Conservation (phyloP, 2,888 invertebrate genomes). For the Clepsis dumicolana region DNA sequence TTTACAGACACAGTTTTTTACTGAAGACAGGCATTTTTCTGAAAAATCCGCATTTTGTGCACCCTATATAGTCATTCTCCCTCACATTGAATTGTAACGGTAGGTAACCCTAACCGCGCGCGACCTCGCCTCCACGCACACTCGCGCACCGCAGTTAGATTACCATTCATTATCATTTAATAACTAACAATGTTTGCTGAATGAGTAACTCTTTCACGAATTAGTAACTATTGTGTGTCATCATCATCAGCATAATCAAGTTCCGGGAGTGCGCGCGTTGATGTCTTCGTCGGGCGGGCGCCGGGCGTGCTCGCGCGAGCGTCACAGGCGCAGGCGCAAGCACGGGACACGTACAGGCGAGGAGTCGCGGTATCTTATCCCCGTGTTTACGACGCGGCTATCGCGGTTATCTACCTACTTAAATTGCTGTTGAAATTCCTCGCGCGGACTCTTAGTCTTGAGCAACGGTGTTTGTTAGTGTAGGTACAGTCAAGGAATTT, state of each 20-base stretch:
- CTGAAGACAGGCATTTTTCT: too few species aligned
- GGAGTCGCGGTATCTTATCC: conserved; percentile 12
- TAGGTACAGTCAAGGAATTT: too few species aligned
- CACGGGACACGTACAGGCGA: not conserved
- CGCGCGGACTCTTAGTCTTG: not conserved
- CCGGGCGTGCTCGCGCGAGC: not conserved
- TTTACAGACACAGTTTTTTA: too few species aligned
- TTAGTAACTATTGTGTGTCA: not conserved
- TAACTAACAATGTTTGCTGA: not conserved
- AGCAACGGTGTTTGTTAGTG: not conserved
- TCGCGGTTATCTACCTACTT: conserved; percentile 23
- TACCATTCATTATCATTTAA: conserved; percentile 18
- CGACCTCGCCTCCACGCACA: conserved; percentile 26
- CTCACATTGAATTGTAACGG: too few species aligned
- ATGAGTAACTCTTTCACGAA: not conserved
- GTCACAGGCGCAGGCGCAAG: conserved; percentile 3
- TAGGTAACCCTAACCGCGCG: too few species aligned
- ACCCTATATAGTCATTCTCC: too few species aligned
- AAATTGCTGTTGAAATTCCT: conserved; percentile 13
- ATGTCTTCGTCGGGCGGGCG: conserved; percentile 15
- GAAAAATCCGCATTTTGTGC: too few species aligned
- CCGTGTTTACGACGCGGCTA: not conserved
- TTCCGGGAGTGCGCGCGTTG: conserved; percentile 17
- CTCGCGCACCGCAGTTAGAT: not conserved
- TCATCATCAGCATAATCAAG: not conserved